Conservation (phyloP, 2,113 vertebrate species). For the Callocephalon fimbriatum region DNA sequence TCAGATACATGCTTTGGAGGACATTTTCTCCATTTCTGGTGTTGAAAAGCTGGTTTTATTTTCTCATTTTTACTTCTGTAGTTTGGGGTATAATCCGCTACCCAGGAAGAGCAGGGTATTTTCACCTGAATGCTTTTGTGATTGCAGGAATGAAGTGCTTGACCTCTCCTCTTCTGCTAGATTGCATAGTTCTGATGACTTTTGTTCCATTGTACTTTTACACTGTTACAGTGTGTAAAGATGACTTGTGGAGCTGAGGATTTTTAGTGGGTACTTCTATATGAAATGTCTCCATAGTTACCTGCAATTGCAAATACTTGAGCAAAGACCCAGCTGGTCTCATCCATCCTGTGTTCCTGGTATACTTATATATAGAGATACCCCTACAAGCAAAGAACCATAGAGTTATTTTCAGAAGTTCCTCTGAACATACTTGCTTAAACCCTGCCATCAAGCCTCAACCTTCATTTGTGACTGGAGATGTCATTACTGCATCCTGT, state of each 20-base stretch:
- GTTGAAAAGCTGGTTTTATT: background rate
- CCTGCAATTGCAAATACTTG: background rate
- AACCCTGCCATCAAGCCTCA: background rate
- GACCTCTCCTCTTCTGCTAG: background rate
- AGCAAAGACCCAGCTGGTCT: background rate
- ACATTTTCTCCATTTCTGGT: background rate
- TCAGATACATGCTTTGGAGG: background rate
- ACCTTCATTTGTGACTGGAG: background rate
- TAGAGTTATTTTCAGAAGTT: background rate
- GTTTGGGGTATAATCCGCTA: background rate
- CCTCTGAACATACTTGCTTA: background rate
- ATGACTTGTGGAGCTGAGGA: background rate
- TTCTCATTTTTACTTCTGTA: background rate
- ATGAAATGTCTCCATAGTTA: background rate
- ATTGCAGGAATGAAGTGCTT: background rate
- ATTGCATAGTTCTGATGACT: background rate
- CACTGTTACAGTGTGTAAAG: background rate
- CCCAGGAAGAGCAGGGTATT: background rate
- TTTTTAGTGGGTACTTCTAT: background rate
- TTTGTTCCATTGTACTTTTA: background rate
- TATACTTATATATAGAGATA: background rate
- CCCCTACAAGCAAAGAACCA: background rate
- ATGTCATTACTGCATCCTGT: background rate
- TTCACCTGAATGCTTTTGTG: background rate
- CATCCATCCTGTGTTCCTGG: background rate